Evolutionary conservation across 2,113 vertebrate species (phyloP).

Genomic region (Mobula birostris): DNA sequence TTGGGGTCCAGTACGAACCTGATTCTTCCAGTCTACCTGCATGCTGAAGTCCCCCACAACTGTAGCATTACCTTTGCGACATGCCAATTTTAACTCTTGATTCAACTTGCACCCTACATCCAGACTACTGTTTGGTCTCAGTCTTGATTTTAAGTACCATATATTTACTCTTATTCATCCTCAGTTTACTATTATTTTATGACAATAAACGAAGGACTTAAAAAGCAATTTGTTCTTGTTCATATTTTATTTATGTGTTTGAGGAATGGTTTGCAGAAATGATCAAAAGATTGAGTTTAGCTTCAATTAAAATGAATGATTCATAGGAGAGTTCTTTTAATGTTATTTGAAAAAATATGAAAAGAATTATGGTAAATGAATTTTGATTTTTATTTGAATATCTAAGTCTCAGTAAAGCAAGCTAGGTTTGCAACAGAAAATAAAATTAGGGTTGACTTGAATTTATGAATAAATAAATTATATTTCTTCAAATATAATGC

Average conservation of each 20-base stretch:
- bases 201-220: background rate
- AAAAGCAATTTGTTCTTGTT: constrained; percentile 27
- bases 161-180: background rate
- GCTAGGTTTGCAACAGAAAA: background rate
- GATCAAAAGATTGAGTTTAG: constrained; percentile 20
- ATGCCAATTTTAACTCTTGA: too few relatives aligned
- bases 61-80: too few relatives aligned
- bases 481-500: background rate
- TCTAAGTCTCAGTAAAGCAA: background rate
- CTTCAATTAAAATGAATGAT: constrained; percentile 33
- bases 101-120: too few relatives aligned
- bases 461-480: background rate
- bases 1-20: too few relatives aligned
- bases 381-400: constrained; percentile 28
- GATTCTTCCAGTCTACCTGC: too few relatives aligned
- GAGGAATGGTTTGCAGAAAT: constrained; percentile 25
- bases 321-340: background rate
- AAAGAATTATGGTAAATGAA: background rate
- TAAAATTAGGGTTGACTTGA: background rate
- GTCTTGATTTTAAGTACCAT: background rate
- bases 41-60: too few relatives aligned
- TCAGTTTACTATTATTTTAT: background rate
- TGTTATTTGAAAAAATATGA: constrained; percentile 16
- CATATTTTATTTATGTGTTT: constrained; percentile 37
- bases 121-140: too few relatives aligned